Evolutionary conservation across 30 jellyfish, hydroid and myxozoan genomes (phyloP).

Genomic region (Sanderia malayensis): DNA sequence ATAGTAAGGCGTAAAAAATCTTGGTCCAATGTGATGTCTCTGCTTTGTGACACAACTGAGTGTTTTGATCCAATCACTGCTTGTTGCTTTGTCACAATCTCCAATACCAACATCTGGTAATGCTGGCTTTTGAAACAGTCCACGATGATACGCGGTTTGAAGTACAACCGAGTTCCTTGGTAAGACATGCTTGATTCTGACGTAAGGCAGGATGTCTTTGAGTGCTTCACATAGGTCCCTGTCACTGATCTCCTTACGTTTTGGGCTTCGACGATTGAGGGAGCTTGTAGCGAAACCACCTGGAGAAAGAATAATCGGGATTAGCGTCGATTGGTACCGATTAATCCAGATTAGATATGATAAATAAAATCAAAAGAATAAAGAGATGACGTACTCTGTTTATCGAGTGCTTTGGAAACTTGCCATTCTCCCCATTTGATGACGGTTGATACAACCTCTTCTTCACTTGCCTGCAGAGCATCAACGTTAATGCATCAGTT

Average conservation of each 20-base stretch:
- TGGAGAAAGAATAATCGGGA: conserved; percentile 2
- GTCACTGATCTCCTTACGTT: conserved; percentile 77
- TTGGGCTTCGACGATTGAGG: conserved; percentile 84
- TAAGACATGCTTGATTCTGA: conserved; percentile 72
- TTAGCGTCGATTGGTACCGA: no score
- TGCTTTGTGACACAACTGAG: conserved; percentile 33
- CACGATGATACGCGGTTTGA: conserved; percentile 81
- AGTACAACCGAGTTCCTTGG: conserved; percentile 77
- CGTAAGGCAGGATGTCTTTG: conserved; percentile 49
- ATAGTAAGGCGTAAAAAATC: conserved; percentile 71
- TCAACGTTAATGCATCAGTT: no score
- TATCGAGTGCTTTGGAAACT: conserved; percentile 67
- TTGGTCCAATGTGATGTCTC: conserved; percentile 61
- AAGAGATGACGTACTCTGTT: conserved; percentile 76
- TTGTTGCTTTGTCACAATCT: conserved; percentile 20
- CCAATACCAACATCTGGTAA: conserved; percentile 75
- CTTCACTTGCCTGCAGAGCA: conserved; percentile 98
- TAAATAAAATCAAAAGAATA: no score
- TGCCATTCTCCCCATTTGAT: conserved; percentile 98
- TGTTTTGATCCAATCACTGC: conserved; percentile 53
- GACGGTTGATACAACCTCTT: conserved; percentile 63
- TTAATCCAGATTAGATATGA: no score
- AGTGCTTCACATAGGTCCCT: conserved; percentile 65
- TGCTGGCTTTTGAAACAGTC: conserved; percentile 72
- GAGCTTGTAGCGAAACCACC: conserved; percentile 72